phyloP scores from a whole-genome alignment of 2,113 vertebrate species.

The pig (Sus scrofa) region DNA sequence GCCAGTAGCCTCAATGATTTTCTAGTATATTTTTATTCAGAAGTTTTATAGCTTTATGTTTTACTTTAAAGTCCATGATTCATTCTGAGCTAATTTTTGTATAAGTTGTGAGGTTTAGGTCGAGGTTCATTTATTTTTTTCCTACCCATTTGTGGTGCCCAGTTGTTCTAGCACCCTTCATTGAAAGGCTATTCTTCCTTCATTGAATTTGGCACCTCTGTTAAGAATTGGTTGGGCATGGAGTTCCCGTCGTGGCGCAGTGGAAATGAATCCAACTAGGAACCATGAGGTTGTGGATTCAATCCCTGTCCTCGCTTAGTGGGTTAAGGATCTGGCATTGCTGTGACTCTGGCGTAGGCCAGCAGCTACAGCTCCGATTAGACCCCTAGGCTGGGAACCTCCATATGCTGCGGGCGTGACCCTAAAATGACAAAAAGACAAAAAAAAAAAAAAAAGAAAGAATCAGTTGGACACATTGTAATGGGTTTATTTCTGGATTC shows the following conservation, averaged over 20 bases:
- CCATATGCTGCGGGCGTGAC: no score
- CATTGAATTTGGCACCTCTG: neutral
- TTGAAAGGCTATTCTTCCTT: neutral
- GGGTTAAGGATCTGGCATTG: no score
- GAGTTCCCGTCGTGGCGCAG: no score
- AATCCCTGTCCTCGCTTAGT: no score
- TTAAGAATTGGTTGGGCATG: neutral
- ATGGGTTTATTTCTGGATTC: neutral
- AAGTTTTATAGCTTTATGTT: constrained; percentile 22
- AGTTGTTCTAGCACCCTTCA: neutral
- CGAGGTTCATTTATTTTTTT: neutral
- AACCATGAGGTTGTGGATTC: no score
- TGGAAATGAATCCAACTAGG: no score
- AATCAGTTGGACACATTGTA: no score
- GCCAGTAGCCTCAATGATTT: neutral
- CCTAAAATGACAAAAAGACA: no score
- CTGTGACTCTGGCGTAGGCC: no score
- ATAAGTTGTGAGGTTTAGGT: neutral
- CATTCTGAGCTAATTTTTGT: neutral
- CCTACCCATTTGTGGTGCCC: neutral
- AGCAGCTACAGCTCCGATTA: no score
- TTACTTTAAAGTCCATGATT: neutral
- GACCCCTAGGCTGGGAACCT: no score
- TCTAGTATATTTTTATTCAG: neutral
- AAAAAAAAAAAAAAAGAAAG: no score